Evolutionary conservation across 1,140 invertebrate species (phyloP).

Genomic region (Bombus confusus): DNA sequence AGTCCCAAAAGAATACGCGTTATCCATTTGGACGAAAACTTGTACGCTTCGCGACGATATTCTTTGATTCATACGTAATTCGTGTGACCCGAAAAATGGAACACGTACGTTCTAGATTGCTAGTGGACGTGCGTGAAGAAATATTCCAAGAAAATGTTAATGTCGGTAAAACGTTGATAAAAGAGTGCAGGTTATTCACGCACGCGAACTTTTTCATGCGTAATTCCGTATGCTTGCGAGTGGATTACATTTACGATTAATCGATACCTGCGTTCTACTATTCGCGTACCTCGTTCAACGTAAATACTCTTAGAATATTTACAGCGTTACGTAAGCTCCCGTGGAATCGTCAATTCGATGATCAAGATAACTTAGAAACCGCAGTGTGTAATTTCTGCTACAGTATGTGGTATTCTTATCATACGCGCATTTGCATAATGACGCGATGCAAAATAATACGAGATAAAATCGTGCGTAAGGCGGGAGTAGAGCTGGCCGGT

Average conservation of each 20-base stretch:
- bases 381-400: background rate
- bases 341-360: background rate
- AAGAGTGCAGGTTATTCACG: background rate
- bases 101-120: background rate
- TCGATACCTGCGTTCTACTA: constrained; percentile 21
- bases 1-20: background rate
- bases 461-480: background rate
- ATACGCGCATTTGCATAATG: background rate
- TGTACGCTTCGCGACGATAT: background rate
- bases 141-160: constrained; percentile 44
- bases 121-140: constrained; percentile 9
- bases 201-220: constrained; percentile 40
- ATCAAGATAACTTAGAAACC: background rate
- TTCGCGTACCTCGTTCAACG: background rate
- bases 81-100: background rate
- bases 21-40: background rate
- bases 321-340: background rate
- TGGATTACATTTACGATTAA: constrained; percentile 6
- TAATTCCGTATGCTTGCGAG: constrained; percentile 1
- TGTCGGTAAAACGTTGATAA: constrained; percentile 23
- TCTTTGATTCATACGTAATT: background rate
- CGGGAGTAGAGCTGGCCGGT: background rate
- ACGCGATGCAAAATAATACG: background rate
- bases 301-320: background rate
- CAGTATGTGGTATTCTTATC: background rate